These are phyloP conservation scores for Helicoverpa zea DNA, from an alignment of 1,140 invertebrate species.

Conservation along the genomic window DNA sequence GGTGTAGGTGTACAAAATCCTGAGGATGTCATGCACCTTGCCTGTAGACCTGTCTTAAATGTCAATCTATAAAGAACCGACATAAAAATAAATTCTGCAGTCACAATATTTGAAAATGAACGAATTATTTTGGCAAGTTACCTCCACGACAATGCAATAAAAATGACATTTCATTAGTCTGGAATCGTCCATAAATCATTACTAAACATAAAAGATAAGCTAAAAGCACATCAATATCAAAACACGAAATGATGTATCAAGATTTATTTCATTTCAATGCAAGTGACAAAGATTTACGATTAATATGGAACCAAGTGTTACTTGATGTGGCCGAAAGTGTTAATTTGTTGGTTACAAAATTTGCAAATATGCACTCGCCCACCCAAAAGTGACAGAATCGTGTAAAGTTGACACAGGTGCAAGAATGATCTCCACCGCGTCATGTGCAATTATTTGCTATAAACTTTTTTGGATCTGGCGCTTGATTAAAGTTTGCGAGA, in stretches of 20 bases:
- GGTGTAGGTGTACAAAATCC: conserved; percentile 60
- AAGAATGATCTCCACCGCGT: conserved; percentile 57
- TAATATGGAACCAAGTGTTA: conserved; percentile 62
- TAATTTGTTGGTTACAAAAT: conserved; percentile 74
- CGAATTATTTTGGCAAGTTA: conserved; percentile 37
- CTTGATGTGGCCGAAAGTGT: conserved; percentile 67
- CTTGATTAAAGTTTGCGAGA: conserved; percentile 36
- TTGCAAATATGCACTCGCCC: conserved; percentile 75
- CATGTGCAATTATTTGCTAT: conserved; percentile 66
- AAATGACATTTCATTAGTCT: conserved; percentile 51
- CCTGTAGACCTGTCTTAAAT: conserved; percentile 43
- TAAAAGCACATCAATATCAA: conserved; percentile 52
- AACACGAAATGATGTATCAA: conserved; percentile 49
- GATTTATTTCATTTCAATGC: conserved; percentile 46
- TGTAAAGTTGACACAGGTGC: conserved; percentile 72
- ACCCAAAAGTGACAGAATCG: conserved; percentile 61
- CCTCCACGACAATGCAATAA: conserved; percentile 52
- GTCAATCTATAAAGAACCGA: conserved; percentile 43
- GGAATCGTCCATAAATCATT: conserved; percentile 49
- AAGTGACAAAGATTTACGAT: conserved; percentile 51
- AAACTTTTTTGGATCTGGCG: conserved; percentile 46
- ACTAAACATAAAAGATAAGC: conserved; percentile 54
- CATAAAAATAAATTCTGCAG: conserved; percentile 38
- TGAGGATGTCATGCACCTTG: conserved; percentile 40
- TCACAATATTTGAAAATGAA: conserved; percentile 43